Conservation (phyloP, 2,888 invertebrate genomes). For the Leptopterna dolabrata region DNA sequence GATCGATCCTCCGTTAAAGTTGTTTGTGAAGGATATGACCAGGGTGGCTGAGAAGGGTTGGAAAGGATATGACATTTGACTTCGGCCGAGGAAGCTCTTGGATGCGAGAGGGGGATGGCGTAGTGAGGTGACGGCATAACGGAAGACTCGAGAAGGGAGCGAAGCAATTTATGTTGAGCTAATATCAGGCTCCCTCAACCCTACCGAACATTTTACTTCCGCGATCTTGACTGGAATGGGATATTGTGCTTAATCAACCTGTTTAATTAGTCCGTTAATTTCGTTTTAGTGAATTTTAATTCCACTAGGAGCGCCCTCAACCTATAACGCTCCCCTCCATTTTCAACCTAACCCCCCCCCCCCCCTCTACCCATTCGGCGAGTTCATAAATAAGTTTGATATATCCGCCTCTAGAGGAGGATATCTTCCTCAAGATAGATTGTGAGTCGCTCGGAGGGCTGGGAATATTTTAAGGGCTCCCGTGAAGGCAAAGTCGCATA, state of each 20-base stretch:
- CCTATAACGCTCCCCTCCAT: background rate
- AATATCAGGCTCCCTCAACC: slow-evolving; percentile 5
- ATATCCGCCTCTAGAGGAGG: slow-evolving; percentile 6
- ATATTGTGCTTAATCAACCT: slow-evolving; percentile 32
- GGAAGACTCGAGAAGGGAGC: background rate
- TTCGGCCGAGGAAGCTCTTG: background rate
- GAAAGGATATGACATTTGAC: slow-evolving; percentile 3
- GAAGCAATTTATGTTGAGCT: slow-evolving; percentile 41
- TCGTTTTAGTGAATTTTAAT: slow-evolving; percentile 36
- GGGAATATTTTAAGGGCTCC: background rate
- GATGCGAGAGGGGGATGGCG: background rate
- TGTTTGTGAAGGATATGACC: background rate
- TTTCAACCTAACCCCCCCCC: background rate
- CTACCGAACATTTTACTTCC: background rate
- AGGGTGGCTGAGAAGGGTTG: background rate
- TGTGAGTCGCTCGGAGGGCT: background rate
- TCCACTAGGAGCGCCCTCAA: background rate
- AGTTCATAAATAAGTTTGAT: slow-evolving; percentile 36
- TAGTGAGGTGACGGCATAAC: background rate
- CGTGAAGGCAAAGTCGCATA: background rate
- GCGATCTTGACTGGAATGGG: background rate
- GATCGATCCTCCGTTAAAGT: background rate
- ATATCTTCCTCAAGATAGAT: slow-evolving; percentile 22
- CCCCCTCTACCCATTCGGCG: background rate
- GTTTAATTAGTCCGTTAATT: slow-evolving; percentile 33